phyloP scores from a whole-genome alignment of 2,797 vertebrate genomes.

The Kryptopterus vitreolus region DNA sequence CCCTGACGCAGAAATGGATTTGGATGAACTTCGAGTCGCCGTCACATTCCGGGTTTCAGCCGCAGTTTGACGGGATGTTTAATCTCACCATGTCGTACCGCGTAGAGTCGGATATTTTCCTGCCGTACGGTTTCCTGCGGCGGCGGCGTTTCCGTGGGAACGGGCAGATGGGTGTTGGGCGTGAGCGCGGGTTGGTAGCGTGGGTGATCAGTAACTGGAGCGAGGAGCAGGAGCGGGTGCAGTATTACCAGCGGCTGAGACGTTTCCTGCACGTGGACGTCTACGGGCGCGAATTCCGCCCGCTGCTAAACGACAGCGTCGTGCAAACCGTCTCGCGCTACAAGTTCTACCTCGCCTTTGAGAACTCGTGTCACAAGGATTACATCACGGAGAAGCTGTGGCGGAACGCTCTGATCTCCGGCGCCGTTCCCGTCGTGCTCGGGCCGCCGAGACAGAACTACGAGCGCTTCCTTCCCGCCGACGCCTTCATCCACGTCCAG shows the following conservation, averaged over 20 bases:
- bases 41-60: constrained; percentile 71
- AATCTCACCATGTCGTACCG: constrained; percentile 92
- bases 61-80: constrained; percentile 71
- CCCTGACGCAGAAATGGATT: constrained; percentile 84
- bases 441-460: constrained; percentile 86
- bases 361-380: constrained; percentile 91
- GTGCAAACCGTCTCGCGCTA: constrained; percentile 76
- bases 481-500: constrained; percentile 91
- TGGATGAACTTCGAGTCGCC: constrained; percentile 98
- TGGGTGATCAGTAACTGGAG: constrained; percentile 95
- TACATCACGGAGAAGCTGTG: constrained; percentile 97
- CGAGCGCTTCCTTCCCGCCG: constrained; percentile 84
- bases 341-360: constrained; percentile 93
- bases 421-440: constrained; percentile 86
- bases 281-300: constrained; percentile 71
- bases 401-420: constrained; percentile 82
- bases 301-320: constrained; percentile 66
- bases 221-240: constrained; percentile 80
- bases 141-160: constrained; percentile 17
- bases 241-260: constrained; percentile 77
- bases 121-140: constrained; percentile 86
- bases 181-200: constrained; percentile 73
- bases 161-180: constrained; percentile 20
- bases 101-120: constrained; percentile 82
- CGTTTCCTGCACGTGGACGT: constrained; percentile 80